A percentile compares a stretch with the other conserved stretches of the same genome.
These are phyloP conservation scores for Gymnoscopelus microlampas DNA, from an alignment of 2,797 vertebrate genomes.

Conservation along the genomic window DNA sequence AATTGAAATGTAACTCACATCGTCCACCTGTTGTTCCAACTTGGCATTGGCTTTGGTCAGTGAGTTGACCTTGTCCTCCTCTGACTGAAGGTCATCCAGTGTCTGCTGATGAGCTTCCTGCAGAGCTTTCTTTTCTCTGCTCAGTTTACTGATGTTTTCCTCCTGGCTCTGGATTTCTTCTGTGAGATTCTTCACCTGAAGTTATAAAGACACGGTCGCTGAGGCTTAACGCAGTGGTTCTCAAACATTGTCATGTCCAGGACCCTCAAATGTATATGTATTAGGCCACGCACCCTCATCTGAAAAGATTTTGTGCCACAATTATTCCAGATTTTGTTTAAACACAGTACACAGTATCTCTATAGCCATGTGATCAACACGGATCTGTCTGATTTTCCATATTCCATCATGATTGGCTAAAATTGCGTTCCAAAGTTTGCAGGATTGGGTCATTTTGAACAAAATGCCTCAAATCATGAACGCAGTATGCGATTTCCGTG, in stretches of 20 bases:
- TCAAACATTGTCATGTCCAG: background rate
- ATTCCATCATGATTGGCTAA: too few species aligned
- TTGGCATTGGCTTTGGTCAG: slow-evolving; percentile 86
- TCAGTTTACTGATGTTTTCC: slow-evolving; percentile 82
- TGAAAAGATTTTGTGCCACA: too few species aligned
- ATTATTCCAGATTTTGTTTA: too few species aligned
- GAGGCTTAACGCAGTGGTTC: background rate
- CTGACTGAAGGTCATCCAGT: slow-evolving; percentile 84
- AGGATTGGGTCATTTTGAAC: too few species aligned
- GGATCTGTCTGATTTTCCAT: too few species aligned
- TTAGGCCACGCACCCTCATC: too few species aligned
- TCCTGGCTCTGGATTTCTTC: slow-evolving; percentile 84
- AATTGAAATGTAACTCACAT: slow-evolving; percentile 72
- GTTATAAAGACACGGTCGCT: background rate
- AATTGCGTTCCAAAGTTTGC: too few species aligned
- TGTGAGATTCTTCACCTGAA: slow-evolving; percentile 86
- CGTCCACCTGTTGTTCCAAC: slow-evolving; percentile 87
- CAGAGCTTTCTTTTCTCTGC: slow-evolving; percentile 80
- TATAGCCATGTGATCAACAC: too few species aligned
- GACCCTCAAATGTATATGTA: too few species aligned
- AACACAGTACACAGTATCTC: too few species aligned
- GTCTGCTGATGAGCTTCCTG: slow-evolving; percentile 84
- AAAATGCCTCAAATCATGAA: too few species aligned
- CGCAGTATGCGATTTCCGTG: too few species aligned
- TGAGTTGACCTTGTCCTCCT: slow-evolving; percentile 87